Evolutionary conservation across 1,140 invertebrate species (phyloP).

Genomic region (Bombus pyrosoma): DNA sequence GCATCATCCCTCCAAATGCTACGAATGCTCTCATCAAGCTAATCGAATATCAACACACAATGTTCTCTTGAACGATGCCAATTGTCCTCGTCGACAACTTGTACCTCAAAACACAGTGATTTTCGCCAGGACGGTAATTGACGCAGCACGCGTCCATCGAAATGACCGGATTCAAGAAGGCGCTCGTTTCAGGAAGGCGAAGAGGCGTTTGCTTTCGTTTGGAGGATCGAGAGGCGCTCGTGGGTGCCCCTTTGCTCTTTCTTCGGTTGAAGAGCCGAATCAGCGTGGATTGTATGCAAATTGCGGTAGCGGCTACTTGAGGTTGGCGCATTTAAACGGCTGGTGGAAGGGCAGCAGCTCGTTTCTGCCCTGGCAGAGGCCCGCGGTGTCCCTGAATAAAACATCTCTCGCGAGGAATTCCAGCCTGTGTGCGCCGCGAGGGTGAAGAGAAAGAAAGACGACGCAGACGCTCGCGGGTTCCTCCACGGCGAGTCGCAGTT

Average conservation of each 20-base stretch:
- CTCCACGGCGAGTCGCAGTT: constrained; percentile 66
- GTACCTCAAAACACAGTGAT: background rate
- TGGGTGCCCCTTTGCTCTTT: constrained; percentile 52
- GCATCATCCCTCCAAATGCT: too few species aligned
- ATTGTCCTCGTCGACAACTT: background rate
- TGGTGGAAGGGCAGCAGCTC: constrained; percentile 69
- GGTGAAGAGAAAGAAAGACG: constrained; percentile 33
- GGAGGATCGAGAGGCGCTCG: constrained; percentile 28
- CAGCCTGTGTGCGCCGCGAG: constrained; percentile 61
- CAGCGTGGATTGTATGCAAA: constrained; percentile 81
- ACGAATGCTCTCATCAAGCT: background rate
- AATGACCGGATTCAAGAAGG: constrained; percentile 7
- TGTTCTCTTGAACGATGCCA: background rate
- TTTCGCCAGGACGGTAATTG: constrained; percentile 15
- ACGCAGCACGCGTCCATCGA: constrained; percentile 30
- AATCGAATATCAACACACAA: background rate
- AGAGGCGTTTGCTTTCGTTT: constrained; percentile 24
- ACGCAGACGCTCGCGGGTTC: constrained; percentile 52
- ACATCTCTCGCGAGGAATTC: constrained; percentile 81
- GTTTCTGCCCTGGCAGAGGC: constrained; percentile 73
- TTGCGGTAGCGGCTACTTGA: constrained; percentile 80
- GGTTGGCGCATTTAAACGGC: constrained; percentile 73
- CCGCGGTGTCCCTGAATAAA: constrained; percentile 81
- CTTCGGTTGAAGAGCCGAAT: constrained; percentile 65
- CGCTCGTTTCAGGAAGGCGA: background rate